Percentiles rank a stretch among this genome's conserved stretches.
Evolutionary conservation across 2,888 invertebrate species (phyloP).

Genomic region (Chironomus riparius): DNA sequence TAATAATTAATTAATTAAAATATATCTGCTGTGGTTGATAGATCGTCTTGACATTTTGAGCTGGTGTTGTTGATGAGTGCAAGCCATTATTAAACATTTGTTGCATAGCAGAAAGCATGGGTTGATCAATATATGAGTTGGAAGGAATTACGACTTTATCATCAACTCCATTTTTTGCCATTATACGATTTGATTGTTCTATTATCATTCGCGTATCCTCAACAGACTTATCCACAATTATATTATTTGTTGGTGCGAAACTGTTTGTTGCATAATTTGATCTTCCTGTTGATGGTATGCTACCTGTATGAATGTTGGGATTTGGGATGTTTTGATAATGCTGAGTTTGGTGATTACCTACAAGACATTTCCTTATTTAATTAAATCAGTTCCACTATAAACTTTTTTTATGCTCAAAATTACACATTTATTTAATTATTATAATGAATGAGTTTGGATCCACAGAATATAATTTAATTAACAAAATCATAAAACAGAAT

Average conservation of each 20-base stretch:
- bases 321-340: constrained; percentile 21
- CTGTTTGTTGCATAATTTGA: constrained; percentile 8
- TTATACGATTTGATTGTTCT: constrained; percentile 20
- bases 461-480: neutral
- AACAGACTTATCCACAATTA: constrained; percentile 6
- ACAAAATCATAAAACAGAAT: neutral
- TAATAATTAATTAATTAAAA: constrained; percentile 15
- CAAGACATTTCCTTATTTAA: neutral
- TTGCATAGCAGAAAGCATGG: constrained; percentile 24
- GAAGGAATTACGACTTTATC: constrained; percentile 11
- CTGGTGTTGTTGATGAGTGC: neutral
- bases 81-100: constrained; percentile 24
- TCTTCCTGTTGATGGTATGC: constrained; percentile 18
- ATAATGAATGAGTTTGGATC: neutral
- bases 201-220: constrained; percentile 25
- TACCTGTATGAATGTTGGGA: constrained; percentile 24
- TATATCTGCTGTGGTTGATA: constrained; percentile 19
- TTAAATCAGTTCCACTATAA: neutral
- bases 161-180: constrained; percentile 13
- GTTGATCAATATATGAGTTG: constrained; percentile 20
- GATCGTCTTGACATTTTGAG: constrained; percentile 5
- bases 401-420: neutral
- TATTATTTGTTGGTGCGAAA: neutral
- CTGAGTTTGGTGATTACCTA: constrained; percentile 21
- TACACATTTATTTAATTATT: neutral